These are phyloP conservation scores for Physocephala rufipes DNA, from an alignment of 2,888 invertebrate species.

Conservation along the genomic window DNA sequence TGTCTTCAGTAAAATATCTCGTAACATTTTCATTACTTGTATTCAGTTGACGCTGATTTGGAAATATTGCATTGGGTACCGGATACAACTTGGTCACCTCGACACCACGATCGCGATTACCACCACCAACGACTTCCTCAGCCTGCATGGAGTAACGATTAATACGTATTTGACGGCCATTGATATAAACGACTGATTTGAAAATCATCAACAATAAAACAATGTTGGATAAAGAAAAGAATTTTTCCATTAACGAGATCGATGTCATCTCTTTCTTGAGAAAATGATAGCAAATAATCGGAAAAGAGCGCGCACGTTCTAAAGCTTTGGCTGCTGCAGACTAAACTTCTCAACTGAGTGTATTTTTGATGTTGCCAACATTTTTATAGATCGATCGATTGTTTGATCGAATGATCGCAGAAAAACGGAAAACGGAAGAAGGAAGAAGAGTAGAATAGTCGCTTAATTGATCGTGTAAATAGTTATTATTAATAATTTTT, in stretches of 20 bases:
- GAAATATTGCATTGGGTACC: constrained; percentile 53
- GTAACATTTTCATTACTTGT: constrained; percentile 16
- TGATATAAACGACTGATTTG: not conserved
- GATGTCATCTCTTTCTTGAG: constrained; percentile 1
- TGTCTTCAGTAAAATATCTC: not conserved
- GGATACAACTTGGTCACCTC: constrained; percentile 47
- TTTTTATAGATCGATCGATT: constrained; percentile 33
- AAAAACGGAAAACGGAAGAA: not conserved
- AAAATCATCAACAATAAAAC: constrained; percentile 31
- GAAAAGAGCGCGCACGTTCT: constrained; percentile 14
- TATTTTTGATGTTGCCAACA: constrained; percentile 35
- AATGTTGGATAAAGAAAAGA: not conserved
- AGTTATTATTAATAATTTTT: no score
- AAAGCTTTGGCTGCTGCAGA: constrained; percentile 45
- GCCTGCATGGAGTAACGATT: constrained; percentile 54
- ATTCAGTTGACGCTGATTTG: constrained; percentile 53
- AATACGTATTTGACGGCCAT: constrained; percentile 54
- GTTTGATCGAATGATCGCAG: not conserved
- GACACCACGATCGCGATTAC: constrained; percentile 32
- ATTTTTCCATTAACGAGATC: not conserved
- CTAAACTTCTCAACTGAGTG: constrained; percentile 48
- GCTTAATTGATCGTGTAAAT: no score
- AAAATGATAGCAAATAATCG: not conserved
- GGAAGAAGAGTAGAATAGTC: not conserved
- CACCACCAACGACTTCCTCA: constrained; percentile 46